Conservation (phyloP, 2,888 invertebrate species). For the Portevinia maculata region DNA sequence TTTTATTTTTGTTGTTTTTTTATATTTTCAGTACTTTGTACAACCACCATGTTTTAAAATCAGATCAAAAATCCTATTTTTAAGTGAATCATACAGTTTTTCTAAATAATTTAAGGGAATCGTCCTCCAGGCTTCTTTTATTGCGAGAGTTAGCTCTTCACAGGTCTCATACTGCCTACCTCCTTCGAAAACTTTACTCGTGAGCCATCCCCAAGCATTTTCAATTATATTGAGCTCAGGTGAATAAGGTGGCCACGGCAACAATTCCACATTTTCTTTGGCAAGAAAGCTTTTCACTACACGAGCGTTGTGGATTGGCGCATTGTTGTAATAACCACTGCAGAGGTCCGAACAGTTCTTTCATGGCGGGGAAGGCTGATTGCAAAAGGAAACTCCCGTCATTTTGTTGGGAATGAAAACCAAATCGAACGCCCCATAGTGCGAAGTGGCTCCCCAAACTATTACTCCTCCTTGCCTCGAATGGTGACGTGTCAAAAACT, state of each 20-base stretch:
- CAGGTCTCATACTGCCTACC: conserved; percentile 50
- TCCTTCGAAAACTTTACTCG: conserved; percentile 37
- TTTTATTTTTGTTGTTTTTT: no score
- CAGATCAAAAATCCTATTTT: background rate
- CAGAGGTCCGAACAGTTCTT: no score
- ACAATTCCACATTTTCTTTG: conserved; percentile 39
- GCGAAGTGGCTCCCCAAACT: background rate
- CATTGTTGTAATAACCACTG: no score
- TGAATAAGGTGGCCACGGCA: conserved; percentile 45
- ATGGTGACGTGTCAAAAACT: background rate
- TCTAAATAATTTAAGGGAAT: conserved; percentile 5
- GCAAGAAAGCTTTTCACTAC: conserved; percentile 48
- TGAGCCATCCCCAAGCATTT: no score
- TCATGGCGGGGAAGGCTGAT: conserved; percentile 50
- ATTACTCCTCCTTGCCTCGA: background rate
- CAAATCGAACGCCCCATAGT: conserved; percentile 22
- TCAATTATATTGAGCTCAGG: no score
- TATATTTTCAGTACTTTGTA: no score
- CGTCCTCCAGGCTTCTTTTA: conserved; percentile 16
- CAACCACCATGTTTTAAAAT: background rate
- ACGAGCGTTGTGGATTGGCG: conserved; percentile 46
- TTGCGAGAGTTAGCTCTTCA: conserved; percentile 39
- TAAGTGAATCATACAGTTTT: conserved; percentile 1
- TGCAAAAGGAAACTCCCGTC: conserved; percentile 38
- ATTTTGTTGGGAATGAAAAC: conserved; percentile 6